Conservation (phyloP, 1,140 invertebrate genomes). For the Drosophila serrata region DNA sequence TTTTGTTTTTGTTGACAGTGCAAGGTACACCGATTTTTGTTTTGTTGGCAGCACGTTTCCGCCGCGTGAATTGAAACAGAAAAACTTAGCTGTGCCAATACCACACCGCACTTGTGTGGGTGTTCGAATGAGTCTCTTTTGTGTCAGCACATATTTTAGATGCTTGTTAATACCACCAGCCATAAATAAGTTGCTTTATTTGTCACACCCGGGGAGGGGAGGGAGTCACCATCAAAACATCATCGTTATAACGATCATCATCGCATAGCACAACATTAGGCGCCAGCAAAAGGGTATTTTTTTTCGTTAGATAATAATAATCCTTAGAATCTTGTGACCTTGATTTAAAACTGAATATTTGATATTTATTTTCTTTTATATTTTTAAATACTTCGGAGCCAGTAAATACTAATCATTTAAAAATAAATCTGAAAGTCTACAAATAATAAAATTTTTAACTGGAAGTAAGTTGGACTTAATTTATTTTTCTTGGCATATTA, state of each 20-base stretch:
- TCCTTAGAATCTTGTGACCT: neutral
- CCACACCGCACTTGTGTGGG: slow-evolving; percentile 32
- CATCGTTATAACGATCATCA: slow-evolving; percentile 34
- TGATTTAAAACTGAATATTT: neutral
- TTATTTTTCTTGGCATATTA: neutral
- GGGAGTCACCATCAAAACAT: slow-evolving; percentile 33
- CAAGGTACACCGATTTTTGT: slow-evolving; percentile 31
- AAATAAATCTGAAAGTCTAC: neutral
- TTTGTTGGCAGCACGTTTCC: slow-evolving; percentile 58
- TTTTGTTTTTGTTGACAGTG: slow-evolving; percentile 33
- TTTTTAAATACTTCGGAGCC: too few relatives aligned
- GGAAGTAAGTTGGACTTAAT: too few relatives aligned
- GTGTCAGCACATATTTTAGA: slow-evolving; percentile 67
- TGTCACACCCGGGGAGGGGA: slow-evolving; percentile 11
- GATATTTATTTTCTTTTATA: too few relatives aligned
- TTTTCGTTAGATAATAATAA: neutral
- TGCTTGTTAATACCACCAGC: slow-evolving; percentile 64
- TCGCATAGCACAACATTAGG: slow-evolving; percentile 47
- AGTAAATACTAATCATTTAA: too few relatives aligned
- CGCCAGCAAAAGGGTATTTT: slow-evolving; percentile 3
- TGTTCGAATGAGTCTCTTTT: slow-evolving; percentile 36
- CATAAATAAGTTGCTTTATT: slow-evolving; percentile 56
- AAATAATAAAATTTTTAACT: neutral
- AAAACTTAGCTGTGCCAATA: slow-evolving; percentile 45
- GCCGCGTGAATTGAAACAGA: slow-evolving; percentile 52